Percentiles rank a stretch among this genome's conserved stretches.
Evolutionary conservation across 2,888 invertebrate genomes (phyloP).

Genomic region (Capitulum mitella): DNA sequence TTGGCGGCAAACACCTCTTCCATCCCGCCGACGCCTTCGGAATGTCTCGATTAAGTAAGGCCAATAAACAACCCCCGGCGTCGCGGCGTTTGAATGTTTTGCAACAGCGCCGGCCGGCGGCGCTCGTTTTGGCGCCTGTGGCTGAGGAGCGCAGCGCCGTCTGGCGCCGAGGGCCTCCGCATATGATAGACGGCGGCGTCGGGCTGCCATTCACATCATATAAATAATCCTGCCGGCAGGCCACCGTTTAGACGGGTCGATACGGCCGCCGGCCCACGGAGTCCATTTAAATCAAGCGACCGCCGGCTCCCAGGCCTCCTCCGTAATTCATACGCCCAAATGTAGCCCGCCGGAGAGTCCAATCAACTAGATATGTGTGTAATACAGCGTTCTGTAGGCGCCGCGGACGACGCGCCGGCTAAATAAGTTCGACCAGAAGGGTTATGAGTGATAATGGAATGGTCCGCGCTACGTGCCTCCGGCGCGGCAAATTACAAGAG

Average conservation of each 20-base stretch:
- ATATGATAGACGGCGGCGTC: not conserved
- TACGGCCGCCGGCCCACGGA: not conserved
- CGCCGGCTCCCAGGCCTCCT: not conserved
- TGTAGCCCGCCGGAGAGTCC: not conserved
- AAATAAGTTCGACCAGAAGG: slow-evolving; percentile 20
- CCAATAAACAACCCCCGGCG: not conserved
- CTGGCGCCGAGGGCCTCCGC: not conserved
- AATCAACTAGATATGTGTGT: slow-evolving; percentile 13
- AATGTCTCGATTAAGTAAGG: not conserved
- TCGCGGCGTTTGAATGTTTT: not conserved
- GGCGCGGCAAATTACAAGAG: not conserved
- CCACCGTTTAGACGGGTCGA: not conserved
- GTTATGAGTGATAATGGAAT: slow-evolving; percentile 24
- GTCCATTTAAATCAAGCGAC: slow-evolving; percentile 50
- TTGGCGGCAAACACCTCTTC: not conserved
- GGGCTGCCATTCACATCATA: not conserved
- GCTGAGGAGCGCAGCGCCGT: not conserved
- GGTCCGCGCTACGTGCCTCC: not conserved
- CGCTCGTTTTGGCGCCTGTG: too few relatives aligned
- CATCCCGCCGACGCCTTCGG: not conserved
- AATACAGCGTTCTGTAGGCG: slow-evolving; percentile 15
- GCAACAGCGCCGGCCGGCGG: not conserved
- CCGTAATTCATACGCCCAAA: slow-evolving; percentile 1
- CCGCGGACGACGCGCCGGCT: not conserved
- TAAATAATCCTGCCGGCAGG: not conserved